Evolutionary conservation across 2,797 vertebrate genomes (phyloP).

Genomic region (Acrossocheilus fasciatus): DNA sequence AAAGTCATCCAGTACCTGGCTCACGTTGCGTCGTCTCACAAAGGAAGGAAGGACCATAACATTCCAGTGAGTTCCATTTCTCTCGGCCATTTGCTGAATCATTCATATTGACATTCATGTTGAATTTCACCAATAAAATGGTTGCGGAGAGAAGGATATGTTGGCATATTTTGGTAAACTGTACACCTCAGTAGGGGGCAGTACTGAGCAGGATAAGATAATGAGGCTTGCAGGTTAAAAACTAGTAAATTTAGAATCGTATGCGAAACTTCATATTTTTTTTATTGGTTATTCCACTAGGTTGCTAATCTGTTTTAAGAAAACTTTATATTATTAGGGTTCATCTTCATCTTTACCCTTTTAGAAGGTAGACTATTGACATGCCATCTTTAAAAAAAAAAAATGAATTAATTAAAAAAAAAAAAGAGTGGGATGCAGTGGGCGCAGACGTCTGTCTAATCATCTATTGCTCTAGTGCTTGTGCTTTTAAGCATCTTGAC

Average conservation of each 20-base stretch:
- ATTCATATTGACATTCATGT: neutral
- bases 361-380: neutral
- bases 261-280: neutral
- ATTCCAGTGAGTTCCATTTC: conserved; percentile 90
- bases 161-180: neutral
- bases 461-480: neutral
- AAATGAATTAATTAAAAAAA: too few species aligned
- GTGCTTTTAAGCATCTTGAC: neutral
- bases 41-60: conserved; percentile 97
- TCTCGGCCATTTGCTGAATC: neutral
- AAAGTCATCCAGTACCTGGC: conserved; percentile 99
- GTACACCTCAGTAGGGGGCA: neutral
- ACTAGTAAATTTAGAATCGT: neutral
- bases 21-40: conserved; percentile 97
- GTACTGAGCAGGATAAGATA: neutral
- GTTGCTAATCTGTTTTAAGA: neutral
- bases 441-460: too few species aligned
- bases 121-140: neutral
- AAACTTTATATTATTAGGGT: neutral
- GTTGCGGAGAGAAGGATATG: neutral
- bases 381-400: neutral
- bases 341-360: neutral
- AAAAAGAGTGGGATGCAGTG: neutral
- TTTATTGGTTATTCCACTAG: neutral
- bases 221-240: neutral